A percentile compares a stretch with the other conserved stretches of the same genome.
phyloP scores from a whole-genome alignment of 2,113 vertebrate species.

The Psettodes erumei region DNA sequence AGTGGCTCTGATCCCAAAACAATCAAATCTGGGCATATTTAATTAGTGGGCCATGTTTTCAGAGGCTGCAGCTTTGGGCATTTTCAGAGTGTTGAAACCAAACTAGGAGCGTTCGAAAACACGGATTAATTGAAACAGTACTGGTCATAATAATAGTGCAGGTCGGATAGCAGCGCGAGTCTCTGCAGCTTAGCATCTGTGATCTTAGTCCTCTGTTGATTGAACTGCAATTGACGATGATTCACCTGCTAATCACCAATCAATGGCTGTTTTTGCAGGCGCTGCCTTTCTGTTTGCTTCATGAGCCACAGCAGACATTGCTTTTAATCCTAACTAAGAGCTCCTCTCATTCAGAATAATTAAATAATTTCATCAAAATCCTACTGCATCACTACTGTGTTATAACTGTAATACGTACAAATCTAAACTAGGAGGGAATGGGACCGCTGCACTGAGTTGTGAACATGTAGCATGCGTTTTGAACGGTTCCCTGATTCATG shows the following conservation, averaged over 20 bases:
- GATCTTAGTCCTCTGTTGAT: neutral
- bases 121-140: neutral
- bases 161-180: neutral
- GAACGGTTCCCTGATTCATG: neutral
- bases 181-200: neutral
- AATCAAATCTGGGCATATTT: constrained; percentile 47
- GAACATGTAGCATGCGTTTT: neutral
- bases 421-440: neutral
- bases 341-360: no score
- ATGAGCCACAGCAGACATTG: neutral
- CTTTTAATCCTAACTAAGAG: neutral
- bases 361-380: no score
- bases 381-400: neutral
- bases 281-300: neutral
- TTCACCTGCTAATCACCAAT: neutral
- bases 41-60: constrained; percentile 37
- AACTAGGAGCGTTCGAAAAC: neutral
- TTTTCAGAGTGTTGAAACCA: constrained; percentile 9
- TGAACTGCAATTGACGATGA: neutral
- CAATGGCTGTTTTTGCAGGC: neutral
- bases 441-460: neutral
- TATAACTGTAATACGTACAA: neutral
- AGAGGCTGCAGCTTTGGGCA: constrained; percentile 22
- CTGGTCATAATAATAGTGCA: neutral
- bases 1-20: constrained; percentile 59